phyloP scores from a whole-genome alignment of 2,888 invertebrate genomes.

The Eueremaeus valkanovi region DNA sequence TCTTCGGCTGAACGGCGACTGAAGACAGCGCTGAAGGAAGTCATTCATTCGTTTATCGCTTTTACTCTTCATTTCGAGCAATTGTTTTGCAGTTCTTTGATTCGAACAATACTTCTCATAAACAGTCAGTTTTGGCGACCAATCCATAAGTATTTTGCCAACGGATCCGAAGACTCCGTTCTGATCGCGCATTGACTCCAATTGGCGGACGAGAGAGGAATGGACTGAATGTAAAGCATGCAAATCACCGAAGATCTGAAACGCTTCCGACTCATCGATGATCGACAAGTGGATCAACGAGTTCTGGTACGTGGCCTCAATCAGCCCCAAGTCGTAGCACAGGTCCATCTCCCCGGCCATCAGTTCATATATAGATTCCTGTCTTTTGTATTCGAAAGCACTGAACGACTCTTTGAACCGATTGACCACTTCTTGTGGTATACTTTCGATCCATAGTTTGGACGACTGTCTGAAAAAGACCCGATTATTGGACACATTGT shows the following conservation, averaged over 20 bases:
- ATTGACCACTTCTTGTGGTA: slow-evolving; percentile 14
- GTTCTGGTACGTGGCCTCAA: slow-evolving; percentile 32
- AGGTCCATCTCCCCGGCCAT: slow-evolving; percentile 17
- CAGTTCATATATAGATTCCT: slow-evolving; percentile 18
- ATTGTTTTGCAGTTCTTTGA: slow-evolving; percentile 20
- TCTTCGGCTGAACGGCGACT: slow-evolving; percentile 26
- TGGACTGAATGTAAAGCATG: slow-evolving; percentile 28
- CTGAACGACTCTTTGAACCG: slow-evolving; percentile 15
- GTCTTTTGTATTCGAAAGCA: background rate
- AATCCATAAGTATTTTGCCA: slow-evolving; percentile 25
- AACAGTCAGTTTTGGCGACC: slow-evolving; percentile 5
- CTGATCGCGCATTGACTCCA: slow-evolving; percentile 5
- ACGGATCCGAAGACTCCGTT: slow-evolving; percentile 22
- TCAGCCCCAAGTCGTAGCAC: slow-evolving; percentile 26
- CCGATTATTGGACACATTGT: background rate
- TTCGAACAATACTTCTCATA: slow-evolving; percentile 23
- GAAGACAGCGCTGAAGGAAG: slow-evolving; percentile 25
- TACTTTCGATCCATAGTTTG: slow-evolving; percentile 24
- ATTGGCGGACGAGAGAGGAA: background rate
- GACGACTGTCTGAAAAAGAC: slow-evolving; percentile 12
- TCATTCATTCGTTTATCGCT: slow-evolving; percentile 30
- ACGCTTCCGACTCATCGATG: slow-evolving; percentile 23
- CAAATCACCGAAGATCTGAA: slow-evolving; percentile 34
- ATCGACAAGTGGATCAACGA: slow-evolving; percentile 22
- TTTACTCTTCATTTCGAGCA: slow-evolving; percentile 22